Evolutionary conservation across 2,888 invertebrate species (phyloP), one percentile per base, ranked within the genome.

Genomic region (Polyommatus icarus): DNA sequence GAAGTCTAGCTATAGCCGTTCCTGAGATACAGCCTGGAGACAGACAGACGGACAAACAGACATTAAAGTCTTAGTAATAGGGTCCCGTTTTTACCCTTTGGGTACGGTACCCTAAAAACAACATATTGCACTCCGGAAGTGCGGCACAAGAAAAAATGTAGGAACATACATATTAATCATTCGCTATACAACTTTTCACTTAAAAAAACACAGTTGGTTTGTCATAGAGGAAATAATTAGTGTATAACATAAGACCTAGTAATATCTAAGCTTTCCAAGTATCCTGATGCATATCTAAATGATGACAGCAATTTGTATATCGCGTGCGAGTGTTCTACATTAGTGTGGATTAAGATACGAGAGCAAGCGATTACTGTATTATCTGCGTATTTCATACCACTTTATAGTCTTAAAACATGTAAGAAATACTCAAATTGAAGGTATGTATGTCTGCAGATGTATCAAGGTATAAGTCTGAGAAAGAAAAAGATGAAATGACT

Each of bases 241-340:
- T 77, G 50, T 36, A n/a, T 57, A 29, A 83, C 80, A 80, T 80
- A 83, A 83, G 82, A 83, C 85, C 83, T 84, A 83, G 73, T 75
- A 72, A 71, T 77, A 72, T 86, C 84, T 85, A 83, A 83, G 84
- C 83, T 84, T 84, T 86, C 84, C 86, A 83, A 86, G 85, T 87
- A 87, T 84, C 83, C 83, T 79, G 88, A 88, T 89, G 85, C 86
- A 88, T 89, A 89, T 89, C 89, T 80, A 82, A 82, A 77, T 82
- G 82, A 82, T 81, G 83, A 81, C 81, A 83, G 84, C 85, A 84
- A 85, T 88, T 87, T 85, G 84, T 82, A 80, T 84, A 86, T 89
- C 87, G 90, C 89, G 89, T 89, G 88, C 83, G 82, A 83, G 83
- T 83, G 82, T 83, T 79, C 79, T 78, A 79, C 76, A 40, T 78